Conservation (phyloP, 1,140 invertebrate genomes). For the Solen grandis region DNA sequence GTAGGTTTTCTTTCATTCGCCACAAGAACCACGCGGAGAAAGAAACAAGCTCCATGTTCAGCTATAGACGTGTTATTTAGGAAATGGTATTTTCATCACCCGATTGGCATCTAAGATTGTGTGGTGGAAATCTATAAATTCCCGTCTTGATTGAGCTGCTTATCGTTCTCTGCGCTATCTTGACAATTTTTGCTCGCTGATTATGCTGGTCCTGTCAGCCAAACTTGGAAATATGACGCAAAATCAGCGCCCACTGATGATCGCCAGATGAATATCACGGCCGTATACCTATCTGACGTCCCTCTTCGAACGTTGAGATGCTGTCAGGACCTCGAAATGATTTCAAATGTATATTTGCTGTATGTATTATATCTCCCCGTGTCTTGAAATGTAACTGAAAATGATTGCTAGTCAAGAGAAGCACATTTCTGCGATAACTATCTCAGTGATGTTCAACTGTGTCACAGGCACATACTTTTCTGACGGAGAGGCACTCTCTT, state of each 20-base stretch:
- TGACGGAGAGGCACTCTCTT: no score
- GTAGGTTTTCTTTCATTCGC: not conserved
- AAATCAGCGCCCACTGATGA: slow-evolving; percentile 46
- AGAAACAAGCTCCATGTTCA: no score
- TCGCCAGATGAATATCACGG: slow-evolving; percentile 13
- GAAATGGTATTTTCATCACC: slow-evolving; percentile 56
- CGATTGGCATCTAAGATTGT: slow-evolving; percentile 36
- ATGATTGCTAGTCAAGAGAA: no score
- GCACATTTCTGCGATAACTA: no score
- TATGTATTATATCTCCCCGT: not conserved
- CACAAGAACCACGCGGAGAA: not conserved
- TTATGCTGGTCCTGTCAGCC: slow-evolving; percentile 41
- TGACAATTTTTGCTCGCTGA: slow-evolving; percentile 46
- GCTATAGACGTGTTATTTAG: slow-evolving; percentile 48
- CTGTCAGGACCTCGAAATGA: slow-evolving; percentile 6
- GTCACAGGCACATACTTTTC: no score
- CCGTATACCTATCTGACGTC: slow-evolving; percentile 31
- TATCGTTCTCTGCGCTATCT: slow-evolving; percentile 47
- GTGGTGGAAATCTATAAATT: slow-evolving; percentile 48
- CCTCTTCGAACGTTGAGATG: slow-evolving; percentile 23
- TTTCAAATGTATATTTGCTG: not conserved
- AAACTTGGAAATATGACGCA: slow-evolving; percentile 51
- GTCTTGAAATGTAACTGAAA: not conserved
- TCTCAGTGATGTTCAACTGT: no score
- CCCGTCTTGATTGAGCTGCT: slow-evolving; percentile 48